These are phyloP conservation scores for Archilochus colubris DNA, from an alignment of 2,113 vertebrate genomes.

Conservation along the genomic window DNA sequence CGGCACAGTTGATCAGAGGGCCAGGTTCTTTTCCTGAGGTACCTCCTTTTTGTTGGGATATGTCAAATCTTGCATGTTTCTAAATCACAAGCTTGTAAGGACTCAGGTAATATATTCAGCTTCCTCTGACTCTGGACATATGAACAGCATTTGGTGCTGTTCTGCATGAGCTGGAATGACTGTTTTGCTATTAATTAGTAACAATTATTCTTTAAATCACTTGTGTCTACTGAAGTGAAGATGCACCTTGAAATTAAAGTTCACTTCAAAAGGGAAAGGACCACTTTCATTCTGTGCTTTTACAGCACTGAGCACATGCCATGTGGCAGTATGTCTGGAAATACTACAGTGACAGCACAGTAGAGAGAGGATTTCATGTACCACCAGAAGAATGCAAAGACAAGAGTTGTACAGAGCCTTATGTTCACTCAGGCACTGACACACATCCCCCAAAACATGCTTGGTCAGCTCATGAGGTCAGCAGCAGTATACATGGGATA, in stretches of 20 bases:
- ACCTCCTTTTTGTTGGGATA: background rate
- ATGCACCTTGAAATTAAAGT: background rate
- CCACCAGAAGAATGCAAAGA: accelerated
- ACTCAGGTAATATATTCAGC: background rate
- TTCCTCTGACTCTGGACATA: background rate
- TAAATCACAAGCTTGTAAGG: background rate
- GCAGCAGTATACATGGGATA: background rate
- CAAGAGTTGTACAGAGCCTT: too few relatives aligned
- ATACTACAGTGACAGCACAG: accelerated
- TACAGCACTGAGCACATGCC: background rate
- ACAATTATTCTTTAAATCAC: background rate
- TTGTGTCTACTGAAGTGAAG: background rate
- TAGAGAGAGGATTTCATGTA: background rate
- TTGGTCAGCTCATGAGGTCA: background rate
- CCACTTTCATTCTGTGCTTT: background rate
- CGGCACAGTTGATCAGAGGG: accelerated
- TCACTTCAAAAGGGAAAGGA: background rate
- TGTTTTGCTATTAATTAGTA: background rate
- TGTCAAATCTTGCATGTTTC: background rate
- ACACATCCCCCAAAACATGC: accelerated
- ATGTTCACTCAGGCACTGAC: accelerated
- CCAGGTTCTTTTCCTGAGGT: background rate
- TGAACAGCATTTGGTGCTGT: background rate
- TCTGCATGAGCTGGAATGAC: background rate
- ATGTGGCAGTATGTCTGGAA: accelerated